Conservation (phyloP, 1,140 invertebrate genomes). For the Pristionchus pacificus region DNA sequence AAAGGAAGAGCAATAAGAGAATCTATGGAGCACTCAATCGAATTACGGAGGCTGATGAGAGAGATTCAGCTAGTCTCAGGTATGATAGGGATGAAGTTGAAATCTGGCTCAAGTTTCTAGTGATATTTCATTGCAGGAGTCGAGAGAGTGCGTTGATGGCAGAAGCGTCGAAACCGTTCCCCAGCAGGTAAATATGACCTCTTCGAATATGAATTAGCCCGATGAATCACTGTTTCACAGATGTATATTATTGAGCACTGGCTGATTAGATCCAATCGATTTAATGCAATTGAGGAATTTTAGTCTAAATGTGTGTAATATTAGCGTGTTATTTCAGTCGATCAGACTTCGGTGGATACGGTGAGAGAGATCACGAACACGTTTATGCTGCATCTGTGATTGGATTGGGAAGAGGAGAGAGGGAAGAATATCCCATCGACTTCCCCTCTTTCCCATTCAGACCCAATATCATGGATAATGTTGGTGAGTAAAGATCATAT, state of each 20-base stretch:
- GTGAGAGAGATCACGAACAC: slow-evolving; percentile 8
- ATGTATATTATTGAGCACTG: no score
- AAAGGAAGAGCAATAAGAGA: slow-evolving; percentile 53
- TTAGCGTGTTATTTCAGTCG: slow-evolving; percentile 13
- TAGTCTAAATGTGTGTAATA: not conserved
- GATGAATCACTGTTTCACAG: no score
- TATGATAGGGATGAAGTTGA: slow-evolving; percentile 16
- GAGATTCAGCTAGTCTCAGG: slow-evolving; percentile 43
- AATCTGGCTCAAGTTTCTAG: not conserved
- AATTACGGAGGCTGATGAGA: slow-evolving; percentile 53
- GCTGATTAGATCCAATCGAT: not conserved
- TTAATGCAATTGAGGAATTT: not conserved
- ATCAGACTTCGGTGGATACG: slow-evolving; percentile 16
- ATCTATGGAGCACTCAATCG: slow-evolving; percentile 54
- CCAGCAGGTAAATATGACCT: not conserved
- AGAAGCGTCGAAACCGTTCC: not conserved
- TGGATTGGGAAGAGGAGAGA: not conserved
- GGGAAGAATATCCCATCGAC: not conserved
- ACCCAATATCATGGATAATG: slow-evolving; percentile 8
- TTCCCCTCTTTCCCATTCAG: slow-evolving; percentile 10
- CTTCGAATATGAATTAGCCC: no score
- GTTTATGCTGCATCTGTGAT: slow-evolving; percentile 27
- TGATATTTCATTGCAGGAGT: slow-evolving; percentile 8
- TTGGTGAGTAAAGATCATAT: slow-evolving; percentile 9
- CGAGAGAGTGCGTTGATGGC: slow-evolving; percentile 12